phyloP scores from a whole-genome alignment of 2,888 invertebrate species.

The Morpho helenor region DNA sequence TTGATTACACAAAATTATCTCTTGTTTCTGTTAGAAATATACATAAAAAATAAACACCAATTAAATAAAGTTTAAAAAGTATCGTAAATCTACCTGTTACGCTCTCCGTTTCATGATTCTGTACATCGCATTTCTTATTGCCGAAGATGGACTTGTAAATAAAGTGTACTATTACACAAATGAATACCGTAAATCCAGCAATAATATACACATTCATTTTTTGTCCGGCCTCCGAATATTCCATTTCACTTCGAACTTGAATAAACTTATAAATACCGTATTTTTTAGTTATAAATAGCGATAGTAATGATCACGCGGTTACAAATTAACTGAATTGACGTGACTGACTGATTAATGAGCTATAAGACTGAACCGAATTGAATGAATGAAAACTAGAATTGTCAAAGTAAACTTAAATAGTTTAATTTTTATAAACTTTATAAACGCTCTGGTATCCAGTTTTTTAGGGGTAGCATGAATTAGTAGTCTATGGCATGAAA shows the following conservation, averaged over 20 bases:
- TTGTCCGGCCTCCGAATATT: slow-evolving; percentile 58
- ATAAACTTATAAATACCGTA: slow-evolving; percentile 31
- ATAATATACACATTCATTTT: slow-evolving; percentile 48
- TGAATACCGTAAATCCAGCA: slow-evolving; percentile 48
- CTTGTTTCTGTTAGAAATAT: not conserved
- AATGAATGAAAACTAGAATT: slow-evolving; percentile 31
- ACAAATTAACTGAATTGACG: slow-evolving; percentile 39
- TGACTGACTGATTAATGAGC: slow-evolving; percentile 19
- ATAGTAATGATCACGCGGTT: slow-evolving; percentile 56
- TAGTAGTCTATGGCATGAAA: too few relatives aligned
- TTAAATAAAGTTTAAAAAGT: slow-evolving; percentile 2
- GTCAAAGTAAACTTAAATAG: not conserved
- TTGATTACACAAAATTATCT: not conserved
- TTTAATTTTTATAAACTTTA: too few relatives aligned
- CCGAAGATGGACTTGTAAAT: slow-evolving; percentile 58
- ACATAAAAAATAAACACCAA: not conserved
- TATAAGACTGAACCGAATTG: slow-evolving; percentile 27
- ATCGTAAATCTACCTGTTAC: slow-evolving; percentile 49
- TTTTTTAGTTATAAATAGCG: slow-evolving; percentile 19
- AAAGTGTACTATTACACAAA: slow-evolving; percentile 59
- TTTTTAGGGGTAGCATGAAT: too few relatives aligned
- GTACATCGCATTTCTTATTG: slow-evolving; percentile 56
- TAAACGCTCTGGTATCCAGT: too few relatives aligned
- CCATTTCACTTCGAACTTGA: slow-evolving; percentile 67
- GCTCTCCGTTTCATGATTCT: slow-evolving; percentile 54